Base-by-base conservation (phyloP, 2,888 invertebrate species). In the Cremastinae sp. region DNA sequence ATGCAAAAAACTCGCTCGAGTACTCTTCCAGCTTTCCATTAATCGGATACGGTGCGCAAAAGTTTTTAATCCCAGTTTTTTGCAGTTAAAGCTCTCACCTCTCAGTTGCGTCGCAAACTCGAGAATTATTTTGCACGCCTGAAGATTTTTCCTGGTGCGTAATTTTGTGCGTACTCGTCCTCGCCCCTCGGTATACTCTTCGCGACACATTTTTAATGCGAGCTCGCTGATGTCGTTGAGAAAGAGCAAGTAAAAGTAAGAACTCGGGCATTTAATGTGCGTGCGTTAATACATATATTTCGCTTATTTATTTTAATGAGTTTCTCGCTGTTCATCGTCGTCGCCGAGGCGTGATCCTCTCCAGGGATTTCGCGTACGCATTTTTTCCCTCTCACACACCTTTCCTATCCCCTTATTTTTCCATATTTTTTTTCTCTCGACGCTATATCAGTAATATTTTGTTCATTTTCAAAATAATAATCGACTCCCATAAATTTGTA, bases 231-330 rank as follows among this genome's bases (percentile, higher is more conserved):
- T 62, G 18, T 49, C 12, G 18, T 43, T n/a, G 16, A 43, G 49
- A 38, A 20, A 28, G 22, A 36, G 53, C 2, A 28, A 28, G 5
- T 28, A 28, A 28, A 28, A 38, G 12, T 41, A 41, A 47, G 10
- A 10, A 49, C 49, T 43, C 16, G n/a, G 12, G 8, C 34, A 34
- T 49, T 53, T 72, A 69, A 51, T 53, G 51, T 41, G 56, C 68
- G 62, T 47, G 58, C 54, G 61, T 69, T 43, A 68, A 74, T 68
- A 74, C 58, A 71, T 77, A 77, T 82, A 73, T 72, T 71, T 72
- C 75, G 82, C 83, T 81, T 86, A 85, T 87, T 87, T 84, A 86
- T 87, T 86, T 86, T 86, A 87, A 87, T 85, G 86, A 86, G 84
- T 83, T 82, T 80, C 80, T 83, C 5, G 80, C 81, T 51, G 68